phyloP scores from a whole-genome alignment of 2,113 vertebrate genomes.

The Oryzias woworae region DNA sequence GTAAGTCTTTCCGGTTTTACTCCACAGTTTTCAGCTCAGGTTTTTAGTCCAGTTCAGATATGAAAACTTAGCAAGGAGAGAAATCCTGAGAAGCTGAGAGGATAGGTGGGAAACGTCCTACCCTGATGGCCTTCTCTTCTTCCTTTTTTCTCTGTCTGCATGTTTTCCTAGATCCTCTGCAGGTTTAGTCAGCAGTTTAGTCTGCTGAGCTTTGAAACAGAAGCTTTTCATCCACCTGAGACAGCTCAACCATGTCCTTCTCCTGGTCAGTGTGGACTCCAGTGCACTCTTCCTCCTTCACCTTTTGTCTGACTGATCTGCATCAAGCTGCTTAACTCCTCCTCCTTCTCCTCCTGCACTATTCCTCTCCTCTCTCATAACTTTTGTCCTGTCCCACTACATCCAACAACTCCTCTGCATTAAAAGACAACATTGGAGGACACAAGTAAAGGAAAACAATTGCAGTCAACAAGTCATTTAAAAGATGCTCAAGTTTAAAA shows the following conservation, averaged over 20 bases:
- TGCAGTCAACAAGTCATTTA: too few species aligned
- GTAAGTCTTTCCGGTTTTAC: not conserved
- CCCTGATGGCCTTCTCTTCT: slow-evolving; percentile 34
- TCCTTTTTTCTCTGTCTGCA: slow-evolving; percentile 10
- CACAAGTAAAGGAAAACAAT: too few species aligned
- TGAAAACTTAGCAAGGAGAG: slow-evolving; percentile 47
- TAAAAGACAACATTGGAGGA: too few species aligned
- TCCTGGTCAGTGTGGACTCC: slow-evolving; percentile 18
- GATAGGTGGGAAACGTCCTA: slow-evolving; percentile 46
- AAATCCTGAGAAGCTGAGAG: slow-evolving; percentile 52
- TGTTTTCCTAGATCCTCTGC: slow-evolving; percentile 43
- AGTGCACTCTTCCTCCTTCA: slow-evolving; percentile 34
- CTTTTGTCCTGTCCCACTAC: slow-evolving; percentile 26
- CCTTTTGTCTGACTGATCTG: slow-evolving; percentile 31
- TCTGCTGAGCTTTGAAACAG: slow-evolving; percentile 4
- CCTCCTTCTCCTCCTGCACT: slow-evolving; percentile 13
- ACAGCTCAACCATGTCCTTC: slow-evolving; percentile 9
- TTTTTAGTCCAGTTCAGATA: slow-evolving; percentile 43
- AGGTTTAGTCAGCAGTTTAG: slow-evolving; percentile 16
- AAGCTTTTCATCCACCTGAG: slow-evolving; percentile 11
- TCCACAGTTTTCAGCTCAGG: not conserved
- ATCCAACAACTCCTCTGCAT: too few species aligned
- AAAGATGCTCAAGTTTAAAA: too few species aligned
- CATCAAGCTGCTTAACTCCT: slow-evolving; percentile 8
- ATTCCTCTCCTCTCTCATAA: slow-evolving; percentile 46